A percentile compares a stretch with the other conserved stretches of the same genome.
These are phyloP conservation scores for Drosophila arizonae DNA, from an alignment of 1,140 invertebrate genomes.

Conservation along the genomic window DNA sequence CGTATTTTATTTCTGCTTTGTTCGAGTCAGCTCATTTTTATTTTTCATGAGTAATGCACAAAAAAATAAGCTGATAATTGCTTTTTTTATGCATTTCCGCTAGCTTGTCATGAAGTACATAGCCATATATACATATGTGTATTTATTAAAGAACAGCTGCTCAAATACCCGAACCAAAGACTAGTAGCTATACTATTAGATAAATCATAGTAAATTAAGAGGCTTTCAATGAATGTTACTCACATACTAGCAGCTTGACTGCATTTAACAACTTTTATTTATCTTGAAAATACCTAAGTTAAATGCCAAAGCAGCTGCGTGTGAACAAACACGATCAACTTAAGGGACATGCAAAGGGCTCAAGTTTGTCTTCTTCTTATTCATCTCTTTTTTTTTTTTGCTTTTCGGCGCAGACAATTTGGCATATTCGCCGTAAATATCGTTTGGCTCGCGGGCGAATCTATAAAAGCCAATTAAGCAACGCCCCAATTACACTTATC, in stretches of 20 bases:
- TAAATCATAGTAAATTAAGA: no score
- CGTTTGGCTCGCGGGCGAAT: conserved; percentile 23
- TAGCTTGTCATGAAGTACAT: conserved; percentile 3
- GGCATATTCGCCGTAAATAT: conserved; percentile 54
- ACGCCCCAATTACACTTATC: conserved; percentile 50
- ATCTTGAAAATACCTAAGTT: not conserved
- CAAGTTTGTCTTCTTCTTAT: not conserved
- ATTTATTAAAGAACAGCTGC: not conserved
- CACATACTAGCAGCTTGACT: not conserved
- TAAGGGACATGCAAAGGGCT: not conserved
- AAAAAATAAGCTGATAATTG: conserved; percentile 33
- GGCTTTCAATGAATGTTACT: no score
- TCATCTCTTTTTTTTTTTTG: no score
- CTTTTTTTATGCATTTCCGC: conserved; percentile 41
- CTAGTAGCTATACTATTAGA: no score
- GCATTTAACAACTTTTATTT: not conserved
- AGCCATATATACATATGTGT: not conserved
- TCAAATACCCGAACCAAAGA: not conserved
- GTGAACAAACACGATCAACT: conserved; percentile 4
- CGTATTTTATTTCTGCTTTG: conserved; percentile 1
- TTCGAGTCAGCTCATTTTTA: conserved; percentile 15
- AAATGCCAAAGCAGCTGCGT: not conserved
- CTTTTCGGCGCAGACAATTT: conserved; percentile 43
- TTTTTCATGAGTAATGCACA: conserved; percentile 28
- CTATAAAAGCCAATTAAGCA: conserved; percentile 57